A percentile compares a stretch with the other conserved stretches of the same genome.
Conservation (phyloP, 2,113 vertebrate genomes). For the Gambusia holbrooki region DNA sequence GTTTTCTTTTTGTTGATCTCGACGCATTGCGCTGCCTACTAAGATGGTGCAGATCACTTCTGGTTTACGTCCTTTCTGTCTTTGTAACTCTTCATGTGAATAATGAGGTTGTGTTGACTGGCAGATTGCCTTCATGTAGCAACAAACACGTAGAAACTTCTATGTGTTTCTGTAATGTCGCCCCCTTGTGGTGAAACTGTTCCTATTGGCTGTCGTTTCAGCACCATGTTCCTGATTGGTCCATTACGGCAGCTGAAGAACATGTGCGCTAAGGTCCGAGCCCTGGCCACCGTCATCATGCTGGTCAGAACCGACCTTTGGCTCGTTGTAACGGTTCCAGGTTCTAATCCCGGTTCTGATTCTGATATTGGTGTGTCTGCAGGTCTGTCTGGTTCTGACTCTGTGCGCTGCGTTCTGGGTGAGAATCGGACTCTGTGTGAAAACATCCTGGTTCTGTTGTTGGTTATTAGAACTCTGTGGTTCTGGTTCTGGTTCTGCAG, state of each 20-base stretch:
- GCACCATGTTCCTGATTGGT: constrained; percentile 92
- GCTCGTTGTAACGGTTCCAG: not conserved
- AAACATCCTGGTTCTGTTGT: not conserved
- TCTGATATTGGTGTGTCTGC: constrained; percentile 3
- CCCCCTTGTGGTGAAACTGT: constrained; percentile 1
- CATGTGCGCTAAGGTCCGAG: constrained; percentile 90
- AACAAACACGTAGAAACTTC: no score
- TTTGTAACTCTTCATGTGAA: no score
- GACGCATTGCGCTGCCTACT: no score
- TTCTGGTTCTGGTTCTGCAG: constrained; percentile 61
- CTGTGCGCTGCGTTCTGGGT: constrained; percentile 92
- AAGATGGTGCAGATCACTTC: no score
- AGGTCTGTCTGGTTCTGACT: constrained; percentile 87
- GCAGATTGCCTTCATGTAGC: no score
- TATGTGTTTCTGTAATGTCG: not conserved
- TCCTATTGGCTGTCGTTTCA: constrained; percentile 46
- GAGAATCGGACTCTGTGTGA: constrained; percentile 44
- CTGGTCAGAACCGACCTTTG: constrained; percentile 77
- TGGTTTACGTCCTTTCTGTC: no score
- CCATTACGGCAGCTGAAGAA: constrained; percentile 88
- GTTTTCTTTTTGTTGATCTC: no score
- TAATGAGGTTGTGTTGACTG: no score
- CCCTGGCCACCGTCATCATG: constrained; percentile 89
- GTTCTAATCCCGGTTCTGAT: not conserved
- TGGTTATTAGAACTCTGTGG: not conserved